Conservation (phyloP, 2,113 vertebrate species). For the Micronisus gabar region DNA sequence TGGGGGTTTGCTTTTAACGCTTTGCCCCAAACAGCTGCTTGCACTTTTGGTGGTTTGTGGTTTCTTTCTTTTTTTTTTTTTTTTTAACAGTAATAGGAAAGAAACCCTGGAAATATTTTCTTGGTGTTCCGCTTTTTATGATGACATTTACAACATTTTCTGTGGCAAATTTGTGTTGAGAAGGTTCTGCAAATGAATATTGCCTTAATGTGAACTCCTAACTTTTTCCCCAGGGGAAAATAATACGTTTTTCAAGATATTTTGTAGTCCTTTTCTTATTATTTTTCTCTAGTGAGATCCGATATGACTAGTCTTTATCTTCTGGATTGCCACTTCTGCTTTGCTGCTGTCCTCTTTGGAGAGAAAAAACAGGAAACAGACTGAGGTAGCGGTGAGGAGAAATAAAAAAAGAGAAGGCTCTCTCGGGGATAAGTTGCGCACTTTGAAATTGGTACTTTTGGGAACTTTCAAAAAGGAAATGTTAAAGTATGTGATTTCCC, state of each 20-base stretch:
- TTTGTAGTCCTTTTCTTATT: background rate
- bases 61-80: background rate
- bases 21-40: background rate
- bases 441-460: background rate
- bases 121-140: background rate
- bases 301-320: background rate
- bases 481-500: constrained; percentile 12
- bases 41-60: background rate
- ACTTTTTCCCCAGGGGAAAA: background rate
- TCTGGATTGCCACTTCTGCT: background rate
- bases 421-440: background rate
- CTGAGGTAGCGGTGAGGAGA: background rate
- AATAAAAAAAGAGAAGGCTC: background rate
- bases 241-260: background rate
- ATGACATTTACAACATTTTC: background rate
- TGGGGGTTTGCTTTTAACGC: background rate
- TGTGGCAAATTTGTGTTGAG: background rate
- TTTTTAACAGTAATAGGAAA: background rate
- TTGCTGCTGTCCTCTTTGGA: background rate
- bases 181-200: background rate
- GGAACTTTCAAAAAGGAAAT: constrained; percentile 11
- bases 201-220: background rate
- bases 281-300: background rate
- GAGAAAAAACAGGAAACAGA: background rate
- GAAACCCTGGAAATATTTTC: background rate